Evolutionary conservation across 2,113 vertebrate species (phyloP).

Genomic region (Gorilla gorilla): DNA sequence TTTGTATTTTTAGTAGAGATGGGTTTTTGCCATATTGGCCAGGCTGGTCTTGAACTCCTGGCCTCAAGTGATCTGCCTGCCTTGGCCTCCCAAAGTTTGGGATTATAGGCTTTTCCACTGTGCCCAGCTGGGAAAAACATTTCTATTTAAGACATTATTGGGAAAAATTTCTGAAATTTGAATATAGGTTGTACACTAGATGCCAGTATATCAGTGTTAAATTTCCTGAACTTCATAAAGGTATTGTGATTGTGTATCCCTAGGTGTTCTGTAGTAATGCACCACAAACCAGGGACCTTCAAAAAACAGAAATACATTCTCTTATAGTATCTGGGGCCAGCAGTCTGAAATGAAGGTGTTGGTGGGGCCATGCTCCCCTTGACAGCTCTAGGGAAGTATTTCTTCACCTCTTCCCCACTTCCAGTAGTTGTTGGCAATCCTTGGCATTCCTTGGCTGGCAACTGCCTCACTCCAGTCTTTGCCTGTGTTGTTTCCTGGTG

Average conservation of each 20-base stretch:
- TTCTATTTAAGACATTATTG: neutral
- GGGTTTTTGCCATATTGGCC: too few relatives aligned
- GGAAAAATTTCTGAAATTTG: neutral
- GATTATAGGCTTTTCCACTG: too few relatives aligned
- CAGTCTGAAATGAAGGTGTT: neutral
- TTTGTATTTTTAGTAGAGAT: too few relatives aligned
- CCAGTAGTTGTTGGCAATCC: neutral
- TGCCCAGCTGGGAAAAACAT: neutral
- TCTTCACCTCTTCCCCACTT: neutral
- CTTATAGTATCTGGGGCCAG: neutral
- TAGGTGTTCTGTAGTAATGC: neutral
- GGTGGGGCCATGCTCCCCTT: neutral
- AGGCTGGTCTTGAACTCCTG: too few relatives aligned
- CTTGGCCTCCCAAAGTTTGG: too few relatives aligned
- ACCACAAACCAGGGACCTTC: neutral
- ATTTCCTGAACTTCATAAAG: neutral
- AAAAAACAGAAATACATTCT: neutral
- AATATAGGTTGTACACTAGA: neutral
- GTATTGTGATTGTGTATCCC: neutral
- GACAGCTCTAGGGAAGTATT: neutral
- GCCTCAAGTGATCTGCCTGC: too few relatives aligned
- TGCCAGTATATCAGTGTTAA: neutral
- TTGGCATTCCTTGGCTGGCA: neutral
- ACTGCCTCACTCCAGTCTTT: rapidly evolving
- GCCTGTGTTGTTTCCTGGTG: neutral